Evolutionary conservation across 2,797 vertebrate species (phyloP).

Genomic region (Hafferia zeledoni): DNA sequence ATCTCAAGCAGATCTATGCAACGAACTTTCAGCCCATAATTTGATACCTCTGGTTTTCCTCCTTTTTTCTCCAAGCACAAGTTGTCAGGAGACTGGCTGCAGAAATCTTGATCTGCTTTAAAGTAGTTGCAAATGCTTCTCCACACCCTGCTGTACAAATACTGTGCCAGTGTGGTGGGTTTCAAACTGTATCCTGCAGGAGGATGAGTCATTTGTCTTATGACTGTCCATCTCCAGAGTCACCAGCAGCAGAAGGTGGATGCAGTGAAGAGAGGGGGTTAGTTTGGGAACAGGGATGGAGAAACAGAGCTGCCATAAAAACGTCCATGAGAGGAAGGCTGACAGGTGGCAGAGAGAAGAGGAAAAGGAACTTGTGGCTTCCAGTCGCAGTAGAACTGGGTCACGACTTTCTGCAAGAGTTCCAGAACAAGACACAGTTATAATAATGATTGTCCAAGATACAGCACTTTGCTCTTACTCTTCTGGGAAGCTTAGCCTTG

Average conservation of each 20-base stretch:
- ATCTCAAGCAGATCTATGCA: not conserved
- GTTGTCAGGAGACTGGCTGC: not conserved
- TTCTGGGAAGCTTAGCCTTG: not conserved
- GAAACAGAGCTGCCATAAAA: not conserved
- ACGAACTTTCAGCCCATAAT: not conserved
- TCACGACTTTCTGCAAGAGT: not conserved
- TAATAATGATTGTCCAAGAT: not conserved
- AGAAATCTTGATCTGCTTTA: slow-evolving; percentile 3
- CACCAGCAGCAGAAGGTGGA: not conserved
- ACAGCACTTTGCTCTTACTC: not conserved
- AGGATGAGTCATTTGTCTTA: not conserved
- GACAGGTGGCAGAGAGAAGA: not conserved
- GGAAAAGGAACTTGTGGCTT: not conserved
- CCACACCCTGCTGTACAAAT: not conserved
- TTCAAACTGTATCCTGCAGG: not conserved
- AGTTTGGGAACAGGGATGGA: not conserved
- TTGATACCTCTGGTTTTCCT: not conserved
- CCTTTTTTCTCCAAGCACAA: not conserved
- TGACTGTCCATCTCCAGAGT: not conserved
- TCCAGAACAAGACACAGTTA: not conserved
- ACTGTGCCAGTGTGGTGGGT: not conserved
- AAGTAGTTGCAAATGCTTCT: not conserved
- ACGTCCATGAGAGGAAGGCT: not conserved
- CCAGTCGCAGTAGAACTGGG: not conserved
- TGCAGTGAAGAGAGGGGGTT: not conserved